phyloP scores from a whole-genome alignment of 2,797 vertebrate genomes.

The Poecilia velifera region DNA sequence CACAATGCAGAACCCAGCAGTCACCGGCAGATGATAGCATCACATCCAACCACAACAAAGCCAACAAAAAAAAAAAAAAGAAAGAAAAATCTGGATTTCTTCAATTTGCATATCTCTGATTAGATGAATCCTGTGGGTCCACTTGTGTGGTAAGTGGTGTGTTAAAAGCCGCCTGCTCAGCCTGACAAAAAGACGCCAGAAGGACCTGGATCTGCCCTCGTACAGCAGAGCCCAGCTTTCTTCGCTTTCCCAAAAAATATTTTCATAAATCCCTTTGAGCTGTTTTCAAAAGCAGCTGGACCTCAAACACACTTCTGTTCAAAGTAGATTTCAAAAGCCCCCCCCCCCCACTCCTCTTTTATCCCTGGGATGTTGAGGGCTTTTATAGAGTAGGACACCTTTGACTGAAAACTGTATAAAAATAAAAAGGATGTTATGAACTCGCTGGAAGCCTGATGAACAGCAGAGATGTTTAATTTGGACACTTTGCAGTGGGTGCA shows the following conservation, averaged over 20 bases:
- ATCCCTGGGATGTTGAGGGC: slow-evolving; percentile 5
- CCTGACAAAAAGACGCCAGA: slow-evolving; percentile 40
- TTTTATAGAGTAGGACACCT: slow-evolving; percentile 22
- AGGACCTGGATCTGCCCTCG: slow-evolving; percentile 20
- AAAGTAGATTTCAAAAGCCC: slow-evolving; percentile 3
- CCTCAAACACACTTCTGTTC: slow-evolving; percentile 36
- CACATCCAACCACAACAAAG: slow-evolving; percentile 31
- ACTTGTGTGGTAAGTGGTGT: slow-evolving; percentile 60
- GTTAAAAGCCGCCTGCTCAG: slow-evolving; percentile 50
- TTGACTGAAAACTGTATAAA: slow-evolving; percentile 13
- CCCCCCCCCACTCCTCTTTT: background rate
- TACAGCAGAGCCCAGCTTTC: slow-evolving; percentile 16
- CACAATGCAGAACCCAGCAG: slow-evolving; percentile 34
- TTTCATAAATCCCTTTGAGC: slow-evolving; percentile 33
- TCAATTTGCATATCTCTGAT: slow-evolving; percentile 62
- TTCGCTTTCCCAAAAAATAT: slow-evolving; percentile 4
- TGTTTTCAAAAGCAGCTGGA: slow-evolving; percentile 32
- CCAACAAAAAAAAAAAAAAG: background rate
- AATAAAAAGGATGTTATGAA: slow-evolving; percentile 3
- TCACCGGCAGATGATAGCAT: slow-evolving; percentile 35
- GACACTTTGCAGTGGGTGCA: slow-evolving; percentile 24
- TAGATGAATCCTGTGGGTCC: slow-evolving; percentile 55
- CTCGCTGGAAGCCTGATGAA: background rate
- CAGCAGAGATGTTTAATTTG: slow-evolving; percentile 7
- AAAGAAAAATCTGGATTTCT: slow-evolving; percentile 39